Percentiles rank a stretch among this genome's conserved stretches.
Evolutionary conservation across 1,140 invertebrate species (phyloP).

Genomic region (Ooceraea biroi): DNA sequence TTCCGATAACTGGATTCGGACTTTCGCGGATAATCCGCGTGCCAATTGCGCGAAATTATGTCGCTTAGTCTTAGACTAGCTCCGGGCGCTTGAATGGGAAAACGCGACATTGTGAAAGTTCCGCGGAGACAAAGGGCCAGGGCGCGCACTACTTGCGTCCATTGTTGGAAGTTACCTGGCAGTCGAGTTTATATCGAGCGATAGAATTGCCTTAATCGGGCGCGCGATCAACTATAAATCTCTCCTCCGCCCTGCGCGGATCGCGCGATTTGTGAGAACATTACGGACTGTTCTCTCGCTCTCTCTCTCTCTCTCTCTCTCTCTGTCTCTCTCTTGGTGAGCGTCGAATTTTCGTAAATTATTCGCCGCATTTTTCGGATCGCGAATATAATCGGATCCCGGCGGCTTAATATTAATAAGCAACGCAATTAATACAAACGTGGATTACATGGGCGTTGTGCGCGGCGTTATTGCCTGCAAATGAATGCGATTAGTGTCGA

Average conservation of each 20-base stretch:
- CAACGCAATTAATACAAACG: conserved; percentile 59
- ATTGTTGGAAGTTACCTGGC: conserved; percentile 53
- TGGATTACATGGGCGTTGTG: conserved; percentile 47
- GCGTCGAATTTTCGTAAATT: conserved; percentile 38
- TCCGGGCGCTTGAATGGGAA: conserved; percentile 45
- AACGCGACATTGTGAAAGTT: conserved; percentile 60
- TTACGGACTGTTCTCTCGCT: neutral
- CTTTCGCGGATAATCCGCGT: conserved; percentile 52
- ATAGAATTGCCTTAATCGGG: conserved; percentile 51
- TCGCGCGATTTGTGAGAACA: conserved; percentile 36
- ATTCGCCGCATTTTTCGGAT: conserved; percentile 20
- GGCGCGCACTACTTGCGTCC: conserved; percentile 21
- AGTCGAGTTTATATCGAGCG: conserved; percentile 50
- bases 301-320: too few species aligned
- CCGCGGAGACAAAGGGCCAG: conserved; percentile 43
- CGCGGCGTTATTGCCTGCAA: conserved; percentile 51
- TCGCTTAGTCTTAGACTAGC: conserved; percentile 57
- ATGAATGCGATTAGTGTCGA: conserved; percentile 54
- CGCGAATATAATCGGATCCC: conserved; percentile 30
- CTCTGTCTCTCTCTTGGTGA: too few species aligned
- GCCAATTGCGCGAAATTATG: conserved; percentile 68
- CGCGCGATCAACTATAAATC: conserved; percentile 51
- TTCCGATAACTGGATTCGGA: conserved; percentile 47
- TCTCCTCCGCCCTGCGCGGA: neutral
- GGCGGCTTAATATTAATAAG: conserved; percentile 52